Evolutionary conservation across 2,113 vertebrate species (phyloP).

Genomic region (Pomatorhinus ruficollis): DNA sequence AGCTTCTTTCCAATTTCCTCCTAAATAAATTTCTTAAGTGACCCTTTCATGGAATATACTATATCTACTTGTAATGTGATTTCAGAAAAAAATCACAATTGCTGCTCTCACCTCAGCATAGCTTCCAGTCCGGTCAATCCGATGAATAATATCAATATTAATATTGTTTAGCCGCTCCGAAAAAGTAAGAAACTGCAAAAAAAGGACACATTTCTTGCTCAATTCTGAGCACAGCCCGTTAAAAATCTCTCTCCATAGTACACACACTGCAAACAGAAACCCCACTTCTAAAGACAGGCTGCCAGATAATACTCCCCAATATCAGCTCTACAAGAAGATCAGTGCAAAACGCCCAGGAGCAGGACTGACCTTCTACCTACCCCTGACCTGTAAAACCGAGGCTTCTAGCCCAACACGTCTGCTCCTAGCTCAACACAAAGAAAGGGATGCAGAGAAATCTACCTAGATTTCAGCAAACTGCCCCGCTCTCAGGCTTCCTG

Average conservation of each 20-base stretch:
- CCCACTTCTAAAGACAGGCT: rapidly evolving
- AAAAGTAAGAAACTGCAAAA: constrained; percentile 92
- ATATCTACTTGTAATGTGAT: rapidly evolving
- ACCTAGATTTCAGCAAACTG: too few species aligned
- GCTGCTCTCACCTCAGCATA: constrained; percentile 84
- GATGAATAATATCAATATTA: constrained; percentile 95
- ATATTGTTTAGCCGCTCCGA: constrained; percentile 92
- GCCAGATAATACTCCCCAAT: rapidly evolving
- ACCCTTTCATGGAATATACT: rapidly evolving
- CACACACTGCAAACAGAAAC: not conserved
- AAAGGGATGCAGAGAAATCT: not conserved
- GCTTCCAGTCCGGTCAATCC: constrained; percentile 90
- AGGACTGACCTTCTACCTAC: too few species aligned
- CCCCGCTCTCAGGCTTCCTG: not conserved
- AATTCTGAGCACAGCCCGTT: not conserved
- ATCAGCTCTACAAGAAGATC: too few species aligned
- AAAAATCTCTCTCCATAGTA: not conserved
- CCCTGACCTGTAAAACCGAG: rapidly evolving
- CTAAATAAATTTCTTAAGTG: not conserved
- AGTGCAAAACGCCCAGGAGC: not conserved
- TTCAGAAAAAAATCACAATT: not conserved
- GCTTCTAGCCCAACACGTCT: rapidly evolving
- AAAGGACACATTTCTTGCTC: not conserved
- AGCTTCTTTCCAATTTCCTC: not conserved
- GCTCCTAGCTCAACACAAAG: too few species aligned